Evolutionary conservation across 1,140 invertebrate species (phyloP).

Genomic region (Bicyclus anynana): DNA sequence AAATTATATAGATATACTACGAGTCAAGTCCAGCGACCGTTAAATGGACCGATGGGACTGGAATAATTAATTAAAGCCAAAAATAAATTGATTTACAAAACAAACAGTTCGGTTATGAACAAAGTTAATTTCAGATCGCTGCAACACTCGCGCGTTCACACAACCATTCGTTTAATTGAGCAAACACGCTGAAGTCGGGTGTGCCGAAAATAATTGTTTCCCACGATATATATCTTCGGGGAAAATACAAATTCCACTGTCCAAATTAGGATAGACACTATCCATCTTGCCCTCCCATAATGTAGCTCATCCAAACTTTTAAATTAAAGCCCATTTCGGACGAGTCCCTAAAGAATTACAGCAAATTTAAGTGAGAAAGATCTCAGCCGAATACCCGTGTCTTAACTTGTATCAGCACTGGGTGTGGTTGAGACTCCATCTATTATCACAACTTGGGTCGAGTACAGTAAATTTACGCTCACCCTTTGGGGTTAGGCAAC

Average conservation of each 20-base stretch:
- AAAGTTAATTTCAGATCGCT: neutral
- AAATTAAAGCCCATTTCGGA: constrained; percentile 16
- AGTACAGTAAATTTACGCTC: constrained; percentile 31
- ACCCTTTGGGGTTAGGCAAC: constrained; percentile 27
- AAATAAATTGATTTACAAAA: neutral
- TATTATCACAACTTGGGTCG: constrained; percentile 35
- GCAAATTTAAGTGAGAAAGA: constrained; percentile 22
- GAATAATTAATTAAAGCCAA: too few species aligned
- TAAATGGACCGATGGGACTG: too few species aligned
- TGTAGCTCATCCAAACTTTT: constrained; percentile 23
- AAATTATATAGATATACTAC: too few species aligned
- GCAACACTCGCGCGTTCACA: neutral
- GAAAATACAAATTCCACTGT: constrained; percentile 3
- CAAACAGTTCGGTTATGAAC: neutral
- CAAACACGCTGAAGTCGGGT: neutral
- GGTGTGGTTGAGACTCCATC: constrained; percentile 32
- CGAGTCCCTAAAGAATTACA: constrained; percentile 25
- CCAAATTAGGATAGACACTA: constrained; percentile 10
- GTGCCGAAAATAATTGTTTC: neutral
- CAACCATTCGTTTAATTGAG: neutral
- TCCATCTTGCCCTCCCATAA: constrained; percentile 13
- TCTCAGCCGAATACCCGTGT: constrained; percentile 24
- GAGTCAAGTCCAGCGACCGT: too few species aligned
- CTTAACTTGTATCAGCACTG: constrained; percentile 24
- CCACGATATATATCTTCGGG: neutral